These are phyloP conservation scores for Rhingia campestris DNA, from an alignment of 2,888 invertebrate species.

Conservation along the genomic window DNA sequence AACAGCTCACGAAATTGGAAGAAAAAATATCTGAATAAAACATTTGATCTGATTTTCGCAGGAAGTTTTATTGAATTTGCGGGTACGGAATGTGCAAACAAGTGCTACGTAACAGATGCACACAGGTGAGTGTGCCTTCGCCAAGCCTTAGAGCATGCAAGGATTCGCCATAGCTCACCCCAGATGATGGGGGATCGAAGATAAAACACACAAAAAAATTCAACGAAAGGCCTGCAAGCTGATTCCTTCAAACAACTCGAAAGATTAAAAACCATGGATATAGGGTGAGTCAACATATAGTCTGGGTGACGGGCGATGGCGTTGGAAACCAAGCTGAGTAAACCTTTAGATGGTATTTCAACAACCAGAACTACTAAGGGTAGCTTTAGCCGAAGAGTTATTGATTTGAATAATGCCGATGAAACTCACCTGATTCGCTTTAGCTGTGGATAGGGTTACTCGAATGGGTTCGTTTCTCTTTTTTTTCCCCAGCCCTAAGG, in stretches of 20 bases:
- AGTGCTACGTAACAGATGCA: conserved; percentile 28
- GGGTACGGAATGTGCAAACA: conserved; percentile 33
- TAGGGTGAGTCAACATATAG: neutral
- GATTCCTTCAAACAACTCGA: conserved; percentile 29
- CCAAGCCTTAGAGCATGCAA: conserved; percentile 38
- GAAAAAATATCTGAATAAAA: conserved; percentile 44
- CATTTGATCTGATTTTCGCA: conserved; percentile 58
- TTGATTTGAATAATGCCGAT: conserved; percentile 57
- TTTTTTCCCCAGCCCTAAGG: neutral
- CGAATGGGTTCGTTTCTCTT: neutral
- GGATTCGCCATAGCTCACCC: neutral
- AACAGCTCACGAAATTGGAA: neutral
- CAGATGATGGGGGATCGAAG: neutral
- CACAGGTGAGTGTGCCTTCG: conserved; percentile 9
- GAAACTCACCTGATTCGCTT: conserved; percentile 56
- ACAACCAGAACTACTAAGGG: neutral
- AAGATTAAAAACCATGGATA: conserved; percentile 40
- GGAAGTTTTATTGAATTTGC: conserved; percentile 48
- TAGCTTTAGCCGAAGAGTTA: conserved; percentile 22
- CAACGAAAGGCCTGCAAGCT: conserved; percentile 5
- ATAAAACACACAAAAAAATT: conserved; percentile 5
- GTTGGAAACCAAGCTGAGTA: neutral
- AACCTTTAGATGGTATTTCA: conserved; percentile 3
- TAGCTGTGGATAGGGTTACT: conserved; percentile 8
- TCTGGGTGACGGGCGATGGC: too few relatives aligned